Percentiles rank a stretch among this genome's conserved stretches.
These are phyloP conservation scores for Poecilia picta DNA, from an alignment of 2,797 vertebrate species.

Conservation along the genomic window DNA sequence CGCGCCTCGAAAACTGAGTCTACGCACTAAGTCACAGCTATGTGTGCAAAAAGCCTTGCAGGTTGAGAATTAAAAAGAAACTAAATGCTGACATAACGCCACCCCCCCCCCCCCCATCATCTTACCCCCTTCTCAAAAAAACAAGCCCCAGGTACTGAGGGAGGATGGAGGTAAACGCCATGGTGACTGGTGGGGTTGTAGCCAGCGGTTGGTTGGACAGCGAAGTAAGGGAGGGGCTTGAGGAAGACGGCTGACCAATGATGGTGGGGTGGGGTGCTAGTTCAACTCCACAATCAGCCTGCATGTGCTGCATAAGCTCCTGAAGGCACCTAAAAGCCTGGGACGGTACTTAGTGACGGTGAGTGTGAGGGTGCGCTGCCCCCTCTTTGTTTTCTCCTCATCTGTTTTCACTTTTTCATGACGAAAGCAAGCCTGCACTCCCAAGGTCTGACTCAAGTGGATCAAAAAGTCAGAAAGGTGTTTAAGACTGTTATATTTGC, in stretches of 20 bases:
- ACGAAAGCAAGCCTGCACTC: neutral
- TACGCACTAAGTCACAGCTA: constrained; percentile 13
- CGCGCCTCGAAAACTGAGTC: neutral
- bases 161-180: constrained; percentile 58
- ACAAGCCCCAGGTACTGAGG: constrained; percentile 39
- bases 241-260: constrained; percentile 44
- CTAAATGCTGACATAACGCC: constrained; percentile 29
- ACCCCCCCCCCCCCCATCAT: neutral
- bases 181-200: constrained; percentile 53
- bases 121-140: neutral
- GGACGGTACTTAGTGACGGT: constrained; percentile 23
- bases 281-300: constrained; percentile 38
- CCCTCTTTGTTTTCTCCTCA: constrained; percentile 19
- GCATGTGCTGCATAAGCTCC: constrained; percentile 42
- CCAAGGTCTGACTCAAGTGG: neutral
- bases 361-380: constrained; percentile 3
- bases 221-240: constrained; percentile 30
- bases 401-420: constrained; percentile 11
- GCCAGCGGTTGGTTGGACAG: constrained; percentile 50
- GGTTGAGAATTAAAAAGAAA: constrained; percentile 33
- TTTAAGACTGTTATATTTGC: neutral
- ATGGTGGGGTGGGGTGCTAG: neutral
- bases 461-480: constrained; percentile 1
- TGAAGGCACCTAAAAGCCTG: constrained; percentile 5
- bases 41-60: neutral